phyloP scores from a whole-genome alignment of 2,888 invertebrate genomes.

The Trachelus stipa region DNA sequence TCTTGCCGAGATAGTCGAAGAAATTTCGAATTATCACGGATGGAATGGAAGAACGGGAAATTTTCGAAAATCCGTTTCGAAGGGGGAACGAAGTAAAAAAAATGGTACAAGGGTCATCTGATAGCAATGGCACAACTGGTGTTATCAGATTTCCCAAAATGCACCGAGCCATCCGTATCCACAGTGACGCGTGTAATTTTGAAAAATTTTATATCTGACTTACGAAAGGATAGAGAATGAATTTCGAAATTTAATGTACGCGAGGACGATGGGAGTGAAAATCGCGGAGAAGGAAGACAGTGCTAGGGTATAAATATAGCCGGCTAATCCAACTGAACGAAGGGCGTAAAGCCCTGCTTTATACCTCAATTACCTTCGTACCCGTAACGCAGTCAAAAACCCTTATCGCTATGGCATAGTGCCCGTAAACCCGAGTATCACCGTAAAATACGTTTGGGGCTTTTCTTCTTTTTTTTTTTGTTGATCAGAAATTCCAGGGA shows the following conservation, averaged over 20 bases:
- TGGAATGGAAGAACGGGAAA: too few relatives aligned
- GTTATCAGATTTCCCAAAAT: not conserved
- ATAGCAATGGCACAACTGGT: too few relatives aligned
- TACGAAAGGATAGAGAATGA: too few relatives aligned
- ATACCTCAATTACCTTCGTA: conserved; percentile 32
- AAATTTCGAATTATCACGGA: not conserved
- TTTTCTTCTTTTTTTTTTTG: conserved; percentile 10
- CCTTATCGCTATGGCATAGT: conserved; percentile 4
- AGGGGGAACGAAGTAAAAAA: too few relatives aligned
- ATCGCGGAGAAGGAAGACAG: not conserved
- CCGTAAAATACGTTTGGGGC: conserved; percentile 19
- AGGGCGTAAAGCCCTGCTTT: conserved; percentile 27
- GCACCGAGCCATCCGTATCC: not conserved
- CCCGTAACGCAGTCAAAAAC: conserved; percentile 26
- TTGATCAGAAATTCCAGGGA: conserved; percentile 18
- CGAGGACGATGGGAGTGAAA: not conserved
- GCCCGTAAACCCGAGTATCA: conserved; percentile 14
- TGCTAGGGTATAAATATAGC: not conserved
- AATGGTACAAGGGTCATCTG: too few relatives aligned
- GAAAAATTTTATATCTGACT: too few relatives aligned
- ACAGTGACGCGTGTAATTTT: too few relatives aligned
- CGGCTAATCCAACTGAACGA: not conserved
- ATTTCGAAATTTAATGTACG: not conserved
- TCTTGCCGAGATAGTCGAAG: not conserved
- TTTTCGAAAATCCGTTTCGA: too few relatives aligned